Evolutionary conservation across 2,888 invertebrate genomes (phyloP).

Genomic region (Branchinecta sandiegonensis): DNA sequence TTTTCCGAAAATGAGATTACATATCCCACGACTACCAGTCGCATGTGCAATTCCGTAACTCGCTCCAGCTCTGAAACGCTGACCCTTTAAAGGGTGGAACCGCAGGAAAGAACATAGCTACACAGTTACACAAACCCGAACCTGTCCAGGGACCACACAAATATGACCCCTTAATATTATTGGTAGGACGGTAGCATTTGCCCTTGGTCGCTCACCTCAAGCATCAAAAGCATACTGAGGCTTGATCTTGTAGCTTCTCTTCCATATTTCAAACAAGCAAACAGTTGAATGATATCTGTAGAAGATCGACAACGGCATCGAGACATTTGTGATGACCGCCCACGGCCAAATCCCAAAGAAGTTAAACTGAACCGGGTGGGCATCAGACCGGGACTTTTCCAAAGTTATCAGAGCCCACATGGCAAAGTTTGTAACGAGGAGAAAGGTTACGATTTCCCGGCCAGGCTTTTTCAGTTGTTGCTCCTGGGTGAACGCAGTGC

Average conservation of each 20-base stretch:
- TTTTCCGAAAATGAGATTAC: too few species aligned
- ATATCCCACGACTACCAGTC: too few species aligned
- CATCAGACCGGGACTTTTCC: slow-evolving; percentile 35
- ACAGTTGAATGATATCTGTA: slow-evolving; percentile 38
- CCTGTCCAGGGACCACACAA: too few species aligned
- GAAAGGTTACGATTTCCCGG: slow-evolving; percentile 67
- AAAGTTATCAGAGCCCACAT: slow-evolving; percentile 51
- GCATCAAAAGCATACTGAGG: slow-evolving; percentile 36
- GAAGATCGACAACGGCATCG: slow-evolving; percentile 38
- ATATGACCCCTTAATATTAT: too few species aligned
- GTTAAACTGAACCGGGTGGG: slow-evolving; percentile 36
- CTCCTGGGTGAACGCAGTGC: slow-evolving; percentile 51
- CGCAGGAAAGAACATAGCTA: too few species aligned
- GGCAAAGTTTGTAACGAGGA: slow-evolving; percentile 59
- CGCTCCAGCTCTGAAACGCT: too few species aligned
- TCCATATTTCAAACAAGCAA: slow-evolving; percentile 39
- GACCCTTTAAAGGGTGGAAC: too few species aligned
- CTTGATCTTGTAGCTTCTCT: slow-evolving; percentile 37
- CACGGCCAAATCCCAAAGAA: slow-evolving; percentile 37
- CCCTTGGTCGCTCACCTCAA: neutral
- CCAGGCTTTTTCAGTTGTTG: slow-evolving; percentile 63
- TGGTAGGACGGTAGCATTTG: too few species aligned
- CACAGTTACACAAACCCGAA: too few species aligned
- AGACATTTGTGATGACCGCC: slow-evolving; percentile 37
- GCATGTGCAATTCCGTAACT: too few species aligned